phyloP scores from a whole-genome alignment of 2,797 vertebrate species.

The Muscicapa striata region DNA sequence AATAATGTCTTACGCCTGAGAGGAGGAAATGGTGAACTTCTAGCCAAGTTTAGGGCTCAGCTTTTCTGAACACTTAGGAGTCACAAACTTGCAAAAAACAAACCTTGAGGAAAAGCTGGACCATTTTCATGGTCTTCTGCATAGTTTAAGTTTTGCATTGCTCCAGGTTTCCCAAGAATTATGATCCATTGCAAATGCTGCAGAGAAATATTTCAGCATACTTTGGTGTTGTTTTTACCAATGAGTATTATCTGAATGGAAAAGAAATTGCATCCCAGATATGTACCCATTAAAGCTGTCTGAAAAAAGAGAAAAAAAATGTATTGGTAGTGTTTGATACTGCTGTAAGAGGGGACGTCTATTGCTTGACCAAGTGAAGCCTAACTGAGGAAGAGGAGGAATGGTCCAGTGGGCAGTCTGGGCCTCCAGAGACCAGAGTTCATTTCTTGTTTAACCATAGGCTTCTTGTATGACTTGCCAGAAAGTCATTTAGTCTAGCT shows the following conservation, averaged over 20 bases:
- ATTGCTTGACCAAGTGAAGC: not conserved
- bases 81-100: not conserved
- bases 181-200: not conserved
- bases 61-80: not conserved
- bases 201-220: not conserved
- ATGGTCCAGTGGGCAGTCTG: not conserved
- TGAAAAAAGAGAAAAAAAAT: fast-evolving
- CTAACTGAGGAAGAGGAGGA: not conserved
- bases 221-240: not conserved
- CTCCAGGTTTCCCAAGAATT: not conserved
- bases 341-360: not conserved
- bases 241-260: not conserved
- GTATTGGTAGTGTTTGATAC: not conserved
- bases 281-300: not conserved
- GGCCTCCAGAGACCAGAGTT: not conserved
- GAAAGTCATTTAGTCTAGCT: not conserved
- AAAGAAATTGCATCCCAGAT: not conserved
- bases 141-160: not conserved
- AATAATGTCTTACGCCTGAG: not conserved
- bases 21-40: not conserved
- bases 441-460: not conserved
- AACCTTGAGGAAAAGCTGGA: not conserved
- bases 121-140: not conserved
- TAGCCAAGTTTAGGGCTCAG: not conserved
- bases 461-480: not conserved